A percentile compares a stretch with the other conserved stretches of the same genome.
Evolutionary conservation across 2,888 invertebrate genomes (phyloP).

Genomic region (Lasioglossum morio): DNA sequence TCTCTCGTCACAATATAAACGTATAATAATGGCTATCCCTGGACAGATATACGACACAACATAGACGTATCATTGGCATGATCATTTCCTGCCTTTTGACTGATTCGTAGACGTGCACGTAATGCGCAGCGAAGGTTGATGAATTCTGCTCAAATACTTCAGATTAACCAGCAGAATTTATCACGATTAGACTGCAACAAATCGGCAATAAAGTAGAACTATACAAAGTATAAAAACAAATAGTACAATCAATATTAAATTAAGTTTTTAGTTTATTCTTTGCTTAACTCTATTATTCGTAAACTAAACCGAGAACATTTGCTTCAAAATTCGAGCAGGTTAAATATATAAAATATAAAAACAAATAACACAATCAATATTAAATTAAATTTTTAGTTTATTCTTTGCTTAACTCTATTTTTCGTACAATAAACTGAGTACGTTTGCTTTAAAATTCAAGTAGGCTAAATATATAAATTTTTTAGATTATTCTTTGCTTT

Average conservation of each 20-base stretch:
- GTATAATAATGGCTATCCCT: constrained; percentile 29
- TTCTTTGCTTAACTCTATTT: neutral
- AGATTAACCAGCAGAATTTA: neutral
- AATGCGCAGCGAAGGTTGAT: neutral
- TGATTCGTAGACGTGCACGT: neutral
- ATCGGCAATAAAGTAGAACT: neutral
- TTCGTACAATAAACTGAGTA: no score
- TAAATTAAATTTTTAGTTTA: neutral
- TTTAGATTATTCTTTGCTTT: neutral
- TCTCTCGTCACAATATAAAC: constrained; percentile 30
- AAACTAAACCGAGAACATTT: no score
- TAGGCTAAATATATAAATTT: neutral
- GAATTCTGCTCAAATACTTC: neutral
- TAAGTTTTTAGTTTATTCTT: neutral
- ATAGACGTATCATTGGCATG: constrained; percentile 34
- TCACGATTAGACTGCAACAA: neutral
- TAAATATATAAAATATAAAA: neutral
- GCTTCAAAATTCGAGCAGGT: neutral
- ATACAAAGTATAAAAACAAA: neutral
- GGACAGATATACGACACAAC: constrained; percentile 27
- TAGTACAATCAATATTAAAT: neutral
- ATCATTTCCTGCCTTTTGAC: constrained; percentile 41
- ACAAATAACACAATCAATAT: neutral
- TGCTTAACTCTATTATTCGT: neutral
- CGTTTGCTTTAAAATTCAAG: neutral